Conservation (phyloP, 2,888 invertebrate genomes). For the Amphipyra berbera region DNA sequence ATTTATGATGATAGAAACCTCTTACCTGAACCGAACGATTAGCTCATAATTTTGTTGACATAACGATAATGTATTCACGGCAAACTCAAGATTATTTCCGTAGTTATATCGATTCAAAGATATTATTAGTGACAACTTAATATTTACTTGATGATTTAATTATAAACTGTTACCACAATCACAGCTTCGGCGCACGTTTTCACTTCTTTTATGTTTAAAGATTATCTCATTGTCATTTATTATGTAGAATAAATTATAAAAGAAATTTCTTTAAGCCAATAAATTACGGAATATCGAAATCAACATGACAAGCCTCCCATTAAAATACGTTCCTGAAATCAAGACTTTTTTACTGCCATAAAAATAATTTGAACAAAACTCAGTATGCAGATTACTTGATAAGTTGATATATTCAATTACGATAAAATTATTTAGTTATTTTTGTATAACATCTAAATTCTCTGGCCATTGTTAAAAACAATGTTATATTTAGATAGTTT, state of each 20-base stretch:
- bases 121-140: conserved; percentile 67
- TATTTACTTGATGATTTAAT: conserved; percentile 51
- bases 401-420: too few relatives aligned
- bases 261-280: conserved; percentile 57
- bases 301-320: conserved; percentile 84
- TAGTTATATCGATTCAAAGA: conserved; percentile 82
- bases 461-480: background rate
- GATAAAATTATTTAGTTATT: too few relatives aligned
- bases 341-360: background rate
- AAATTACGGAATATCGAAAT: conserved; percentile 72
- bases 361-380: too few relatives aligned
- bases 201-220: conserved; percentile 22
- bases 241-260: conserved; percentile 50
- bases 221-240: conserved; percentile 40
- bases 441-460: background rate
- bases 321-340: conserved; percentile 69
- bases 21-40: conserved; percentile 75
- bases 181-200: conserved; percentile 23
- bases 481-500: background rate
- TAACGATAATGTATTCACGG: conserved; percentile 79
- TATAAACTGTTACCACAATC: conserved; percentile 24
- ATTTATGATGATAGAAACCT: conserved; percentile 29
- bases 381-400: too few relatives aligned
- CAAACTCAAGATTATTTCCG: conserved; percentile 76
- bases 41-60: conserved; percentile 84